These are phyloP conservation scores for Chrysopilus asiliformis DNA, from an alignment of 2,888 invertebrate species.

Conservation along the genomic window DNA sequence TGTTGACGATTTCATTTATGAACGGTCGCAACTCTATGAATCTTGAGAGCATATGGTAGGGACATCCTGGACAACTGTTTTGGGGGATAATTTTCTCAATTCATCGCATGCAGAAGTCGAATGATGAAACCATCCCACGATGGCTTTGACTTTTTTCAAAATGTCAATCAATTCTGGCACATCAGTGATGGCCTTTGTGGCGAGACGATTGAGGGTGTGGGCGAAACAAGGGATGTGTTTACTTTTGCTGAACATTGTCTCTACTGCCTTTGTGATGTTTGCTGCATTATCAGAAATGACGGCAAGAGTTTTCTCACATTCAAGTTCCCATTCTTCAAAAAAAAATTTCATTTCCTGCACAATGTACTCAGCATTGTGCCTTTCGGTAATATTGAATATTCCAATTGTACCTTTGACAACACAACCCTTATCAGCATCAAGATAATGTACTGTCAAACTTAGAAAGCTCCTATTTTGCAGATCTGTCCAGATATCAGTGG, in stretches of 20 bases:
- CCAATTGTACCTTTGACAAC: conserved; percentile 3
- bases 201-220: conserved; percentile 2
- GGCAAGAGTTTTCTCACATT: conserved; percentile 4
- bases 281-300: conserved; percentile 4
- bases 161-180: conserved; percentile 2
- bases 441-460: conserved; percentile 3
- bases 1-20: conserved; percentile 2
- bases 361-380: conserved; percentile 1
- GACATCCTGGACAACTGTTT: conserved; percentile 3
- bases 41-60: conserved; percentile 1
- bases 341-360: not conserved
- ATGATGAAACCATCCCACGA: conserved; percentile 3
- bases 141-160: conserved; percentile 5
- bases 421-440: conserved; percentile 2
- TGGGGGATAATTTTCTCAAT: conserved; percentile 2
- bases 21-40: conserved; percentile 3
- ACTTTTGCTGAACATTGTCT: conserved; percentile 4
- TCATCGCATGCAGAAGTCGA: too few relatives aligned
- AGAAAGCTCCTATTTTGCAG: conserved; percentile 1
- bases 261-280: conserved; percentile 3
- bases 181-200: conserved; percentile 2
- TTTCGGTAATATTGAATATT: conserved; percentile 1
- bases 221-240: conserved; percentile 3
- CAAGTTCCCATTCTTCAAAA: conserved; percentile 1
- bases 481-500: conserved; percentile 4